Percentiles rank a stretch among this genome's conserved stretches.
These are phyloP conservation scores for Carposina sasakii DNA, from an alignment of 1,140 invertebrate genomes.

Conservation along the genomic window DNA sequence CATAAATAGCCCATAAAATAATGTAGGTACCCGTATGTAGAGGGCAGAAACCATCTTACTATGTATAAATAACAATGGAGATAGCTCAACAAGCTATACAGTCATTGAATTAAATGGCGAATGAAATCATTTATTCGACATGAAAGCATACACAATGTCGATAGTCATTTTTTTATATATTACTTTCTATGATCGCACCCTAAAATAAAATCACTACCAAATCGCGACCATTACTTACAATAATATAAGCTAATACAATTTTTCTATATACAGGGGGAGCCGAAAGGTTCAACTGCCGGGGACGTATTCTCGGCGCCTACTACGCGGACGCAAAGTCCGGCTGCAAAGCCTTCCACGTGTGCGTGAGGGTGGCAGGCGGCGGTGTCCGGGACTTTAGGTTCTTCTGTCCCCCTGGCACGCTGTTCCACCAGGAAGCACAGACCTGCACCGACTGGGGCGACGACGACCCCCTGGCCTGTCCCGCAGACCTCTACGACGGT, in stretches of 20 bases:
- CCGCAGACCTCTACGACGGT: constrained; percentile 84
- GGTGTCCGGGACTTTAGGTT: constrained; percentile 87
- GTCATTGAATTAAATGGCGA: no score
- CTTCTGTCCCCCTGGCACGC: constrained; percentile 92
- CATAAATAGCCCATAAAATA: no score
- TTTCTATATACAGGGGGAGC: constrained; percentile 77
- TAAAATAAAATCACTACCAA: no score
- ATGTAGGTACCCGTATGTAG: no score
- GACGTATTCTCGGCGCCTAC: constrained; percentile 91
- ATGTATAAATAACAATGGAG: no score
- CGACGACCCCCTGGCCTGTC: constrained; percentile 80
- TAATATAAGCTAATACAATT: background rate
- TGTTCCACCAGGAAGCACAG: constrained; percentile 93
- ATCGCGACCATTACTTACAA: no score
- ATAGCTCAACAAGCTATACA: no score
- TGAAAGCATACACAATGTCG: no score
- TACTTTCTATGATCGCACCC: no score
- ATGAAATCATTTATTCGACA: no score
- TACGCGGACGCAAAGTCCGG: constrained; percentile 93
- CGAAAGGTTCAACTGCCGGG: constrained; percentile 88
- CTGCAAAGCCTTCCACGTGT: constrained; percentile 94
- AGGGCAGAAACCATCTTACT: no score
- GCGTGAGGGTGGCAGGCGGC: constrained; percentile 85
- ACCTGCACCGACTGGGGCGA: constrained; percentile 94
- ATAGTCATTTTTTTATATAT: no score